These are phyloP conservation scores for Acyrthosiphon pisum DNA, from an alignment of 1,140 invertebrate species.

Conservation along the genomic window DNA sequence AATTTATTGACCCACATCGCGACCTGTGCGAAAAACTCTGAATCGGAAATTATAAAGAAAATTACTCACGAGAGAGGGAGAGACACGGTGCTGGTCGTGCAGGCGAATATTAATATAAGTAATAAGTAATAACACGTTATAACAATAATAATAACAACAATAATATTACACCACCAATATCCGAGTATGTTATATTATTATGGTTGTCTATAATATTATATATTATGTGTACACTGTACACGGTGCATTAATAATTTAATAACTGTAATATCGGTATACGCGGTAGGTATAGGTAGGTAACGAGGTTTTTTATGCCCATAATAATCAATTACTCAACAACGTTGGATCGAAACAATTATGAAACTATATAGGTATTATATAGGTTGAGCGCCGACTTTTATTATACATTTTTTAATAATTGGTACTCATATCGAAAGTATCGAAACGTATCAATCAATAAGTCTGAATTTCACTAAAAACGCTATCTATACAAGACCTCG, in stretches of 20 bases:
- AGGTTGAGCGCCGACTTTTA: not conserved
- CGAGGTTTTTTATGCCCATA: not conserved
- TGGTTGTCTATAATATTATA: not conserved
- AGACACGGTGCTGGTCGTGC: not conserved
- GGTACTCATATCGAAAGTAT: not conserved
- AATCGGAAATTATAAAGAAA: not conserved
- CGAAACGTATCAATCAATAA: not conserved
- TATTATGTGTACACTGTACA: not conserved
- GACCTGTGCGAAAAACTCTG: not conserved
- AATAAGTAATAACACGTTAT: not conserved
- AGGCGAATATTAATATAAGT: not conserved
- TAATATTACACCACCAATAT: not conserved
- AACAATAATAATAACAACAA: not conserved
- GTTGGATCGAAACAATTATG: not conserved
- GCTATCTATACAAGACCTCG: no score
- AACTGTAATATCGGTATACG: not conserved
- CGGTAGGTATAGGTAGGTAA: not conserved
- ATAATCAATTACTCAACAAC: not conserved
- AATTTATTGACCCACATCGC: not conserved
- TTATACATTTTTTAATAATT: not conserved
- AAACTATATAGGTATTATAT: not conserved
- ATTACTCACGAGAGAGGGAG: not conserved
- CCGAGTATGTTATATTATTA: not conserved
- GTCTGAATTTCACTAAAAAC: not conserved
- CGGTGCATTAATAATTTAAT: not conserved